phyloP scores from a whole-genome alignment of 2,113 vertebrate genomes.

The Rhinoderma darwinii region DNA sequence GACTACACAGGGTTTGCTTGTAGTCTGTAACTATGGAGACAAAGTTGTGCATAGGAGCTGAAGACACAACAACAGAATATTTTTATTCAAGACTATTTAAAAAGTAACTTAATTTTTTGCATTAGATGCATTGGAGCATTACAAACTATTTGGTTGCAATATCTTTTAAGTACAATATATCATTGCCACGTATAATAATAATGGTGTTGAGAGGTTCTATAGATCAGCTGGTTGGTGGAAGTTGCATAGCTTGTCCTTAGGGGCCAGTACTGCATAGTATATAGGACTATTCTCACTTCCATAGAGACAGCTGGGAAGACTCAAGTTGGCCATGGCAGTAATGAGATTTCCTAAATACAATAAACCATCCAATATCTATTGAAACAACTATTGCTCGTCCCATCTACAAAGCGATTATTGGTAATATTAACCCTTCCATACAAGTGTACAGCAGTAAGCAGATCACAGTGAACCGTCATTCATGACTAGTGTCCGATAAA shows the following conservation, averaged over 20 bases:
- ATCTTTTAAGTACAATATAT: background rate
- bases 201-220: background rate
- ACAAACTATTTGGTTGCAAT: background rate
- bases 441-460: background rate
- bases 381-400: no score
- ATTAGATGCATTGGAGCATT: background rate
- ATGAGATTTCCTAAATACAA: no score
- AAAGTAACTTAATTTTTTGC: background rate
- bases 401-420: no score
- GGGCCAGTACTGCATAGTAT: conserved; percentile 49
- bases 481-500: background rate
- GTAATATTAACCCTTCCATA: background rate
- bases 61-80: background rate
- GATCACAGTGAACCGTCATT: background rate
- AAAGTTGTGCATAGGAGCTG: background rate
- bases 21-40: background rate
- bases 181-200: background rate
- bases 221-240: background rate
- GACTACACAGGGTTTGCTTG: background rate
- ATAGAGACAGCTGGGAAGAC: no score
- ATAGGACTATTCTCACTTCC: background rate
- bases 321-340: background rate
- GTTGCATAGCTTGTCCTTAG: conserved; percentile 32
- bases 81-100: no score
- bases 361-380: background rate